Base-by-base conservation (phyloP, 2,797 vertebrate species). In the Coracias cyanogaster region DNA sequence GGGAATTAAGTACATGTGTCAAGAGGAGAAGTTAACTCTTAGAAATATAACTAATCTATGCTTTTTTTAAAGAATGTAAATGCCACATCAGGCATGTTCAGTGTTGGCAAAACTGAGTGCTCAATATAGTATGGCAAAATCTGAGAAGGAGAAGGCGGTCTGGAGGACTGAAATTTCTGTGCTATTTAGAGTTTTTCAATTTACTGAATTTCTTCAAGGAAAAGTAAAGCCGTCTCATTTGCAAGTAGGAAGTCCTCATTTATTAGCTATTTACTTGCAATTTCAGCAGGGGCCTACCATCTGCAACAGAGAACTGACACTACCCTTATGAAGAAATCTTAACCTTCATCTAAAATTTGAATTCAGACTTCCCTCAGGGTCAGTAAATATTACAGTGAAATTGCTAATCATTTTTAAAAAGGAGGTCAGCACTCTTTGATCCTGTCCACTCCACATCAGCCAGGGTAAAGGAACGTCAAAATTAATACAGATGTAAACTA, bases 1-100 rank as follows among this genome's bases (percentile, higher is more conserved):
- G 93, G 94, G 94, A 95, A 97, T 97, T 97, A 95, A 97, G 94
- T 97, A 95, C 86, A 67, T 94, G 94, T 97, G 95, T 97, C 97
- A 97, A 96, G 95, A 94, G 93, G 77, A 96, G 89, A 97, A 96
- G 93, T 96, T 94, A 96, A 96, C 93, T 96, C 94, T 96, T 94
- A 76, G 92, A 95, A 96, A 97, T 86, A 86, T 92, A 96, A 92
- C 90, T 92, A 95, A 97, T 95, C 92, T 86, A 79, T 19, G 93
- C 82, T 57, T 91, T 95, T 97, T 96, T 95, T 46, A 85, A 95
- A 88, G 85, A 92, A 96, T 72, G 82, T 94, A 97, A 97, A 97
- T 93, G 95, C 88, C 90, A 94, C 85, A 94, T 97, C 95, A 97
- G 91, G 91, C 93, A 90, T 97, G 90, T 93, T 89, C 49, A 6